Evolutionary conservation across 2,888 invertebrate species (phyloP).

Genomic region (Conops quadrifasciatus): DNA sequence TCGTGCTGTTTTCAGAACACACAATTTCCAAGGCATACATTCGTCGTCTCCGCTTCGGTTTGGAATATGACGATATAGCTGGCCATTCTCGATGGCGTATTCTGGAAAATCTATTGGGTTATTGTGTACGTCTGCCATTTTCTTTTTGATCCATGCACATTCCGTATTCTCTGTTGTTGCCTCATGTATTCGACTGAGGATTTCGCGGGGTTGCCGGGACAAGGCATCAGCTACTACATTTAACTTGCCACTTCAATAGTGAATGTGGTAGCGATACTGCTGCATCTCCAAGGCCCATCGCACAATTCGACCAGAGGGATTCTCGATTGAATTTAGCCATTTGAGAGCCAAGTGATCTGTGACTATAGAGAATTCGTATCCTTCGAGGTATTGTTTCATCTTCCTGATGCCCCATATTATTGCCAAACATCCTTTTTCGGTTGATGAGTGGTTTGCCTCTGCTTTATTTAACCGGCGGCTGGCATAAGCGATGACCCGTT

Average conservation of each 20-base stretch:
- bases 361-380: too few relatives aligned
- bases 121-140: not conserved
- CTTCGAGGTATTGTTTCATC: too few relatives aligned
- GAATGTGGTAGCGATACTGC: slow-evolving; percentile 28
- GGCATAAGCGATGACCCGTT: too few relatives aligned
- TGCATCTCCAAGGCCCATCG: slow-evolving; percentile 34
- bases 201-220: slow-evolving; percentile 13
- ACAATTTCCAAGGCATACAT: slow-evolving; percentile 26
- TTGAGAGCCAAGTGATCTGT: too few relatives aligned
- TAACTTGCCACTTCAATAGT: slow-evolving; percentile 27
- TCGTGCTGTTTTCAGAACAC: slow-evolving; percentile 10
- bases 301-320: too few relatives aligned
- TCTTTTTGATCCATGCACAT: not conserved
- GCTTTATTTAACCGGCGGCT: too few relatives aligned
- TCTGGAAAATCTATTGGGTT: not conserved
- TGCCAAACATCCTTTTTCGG: too few relatives aligned
- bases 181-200: not conserved
- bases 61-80: not conserved
- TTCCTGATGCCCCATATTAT: too few relatives aligned
- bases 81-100: not conserved
- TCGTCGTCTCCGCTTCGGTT: not conserved
- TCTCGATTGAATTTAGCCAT: too few relatives aligned
- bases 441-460: too few relatives aligned
- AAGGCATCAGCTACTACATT: slow-evolving; percentile 35
- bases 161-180: not conserved